These are phyloP conservation scores for Globodera rostochiensis DNA, from an alignment of 1,140 invertebrate genomes.

Conservation along the genomic window DNA sequence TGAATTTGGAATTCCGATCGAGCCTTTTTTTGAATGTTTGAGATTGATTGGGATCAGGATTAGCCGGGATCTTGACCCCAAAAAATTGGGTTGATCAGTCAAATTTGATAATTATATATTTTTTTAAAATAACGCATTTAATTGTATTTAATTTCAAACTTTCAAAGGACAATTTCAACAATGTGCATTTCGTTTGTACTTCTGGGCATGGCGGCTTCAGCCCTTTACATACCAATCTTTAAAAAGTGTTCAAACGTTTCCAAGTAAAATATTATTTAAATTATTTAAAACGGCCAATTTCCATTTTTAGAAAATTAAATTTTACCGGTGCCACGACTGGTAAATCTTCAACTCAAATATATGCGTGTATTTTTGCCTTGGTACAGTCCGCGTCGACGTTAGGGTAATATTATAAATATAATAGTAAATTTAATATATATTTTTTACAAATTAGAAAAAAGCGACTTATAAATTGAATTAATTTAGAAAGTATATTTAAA, in stretches of 20 bases:
- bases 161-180: not conserved
- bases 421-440: not conserved
- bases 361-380: conserved; percentile 23
- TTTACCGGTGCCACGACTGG: not conserved
- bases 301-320: conserved; percentile 4
- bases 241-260: conserved; percentile 11
- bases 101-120: not conserved
- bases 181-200: conserved; percentile 17
- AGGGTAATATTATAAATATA: not conserved
- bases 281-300: not conserved
- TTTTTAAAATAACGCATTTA: no score
- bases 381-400: conserved; percentile 26
- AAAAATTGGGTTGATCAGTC: no score
- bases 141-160: not conserved
- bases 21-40: no score
- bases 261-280: conserved; percentile 2
- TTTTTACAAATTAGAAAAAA: not conserved
- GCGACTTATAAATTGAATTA: no score
- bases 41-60: no score
- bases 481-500: no score
- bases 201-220: conserved; percentile 7
- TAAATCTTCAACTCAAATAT: conserved; percentile 18
- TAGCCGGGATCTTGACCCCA: no score
- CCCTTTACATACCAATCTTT: conserved; percentile 24
- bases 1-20: no score